Percentiles rank a stretch among this genome's conserved stretches.
Conservation (phyloP, 2,113 vertebrate species). For the Plotosus lineatus region DNA sequence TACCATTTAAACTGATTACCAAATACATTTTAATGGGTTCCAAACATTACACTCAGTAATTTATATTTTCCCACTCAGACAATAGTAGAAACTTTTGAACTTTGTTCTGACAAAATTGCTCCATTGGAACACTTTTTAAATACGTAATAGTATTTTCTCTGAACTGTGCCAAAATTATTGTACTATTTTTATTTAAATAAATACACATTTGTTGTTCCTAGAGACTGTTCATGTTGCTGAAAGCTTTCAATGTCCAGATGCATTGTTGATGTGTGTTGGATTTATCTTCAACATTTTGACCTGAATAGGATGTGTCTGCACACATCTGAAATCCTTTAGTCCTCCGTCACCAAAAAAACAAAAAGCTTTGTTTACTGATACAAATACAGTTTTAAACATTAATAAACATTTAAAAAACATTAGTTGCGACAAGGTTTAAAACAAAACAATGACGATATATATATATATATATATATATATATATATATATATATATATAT, state of each 20-base stretch:
- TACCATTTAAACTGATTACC: too few species aligned
- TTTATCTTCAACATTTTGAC: background rate
- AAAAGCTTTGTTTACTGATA: background rate
- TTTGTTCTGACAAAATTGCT: background rate
- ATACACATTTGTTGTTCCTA: background rate
- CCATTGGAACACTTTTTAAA: background rate
- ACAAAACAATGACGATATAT: too few species aligned
- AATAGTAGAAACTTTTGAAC: background rate
- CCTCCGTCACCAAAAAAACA: background rate
- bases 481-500: too few species aligned
- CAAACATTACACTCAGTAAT: background rate
- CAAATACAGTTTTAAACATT: background rate
- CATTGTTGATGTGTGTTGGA: background rate
- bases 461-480: too few species aligned
- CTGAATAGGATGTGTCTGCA: background rate
- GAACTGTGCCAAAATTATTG: slow-evolving; percentile 3
- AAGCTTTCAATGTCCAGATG: background rate
- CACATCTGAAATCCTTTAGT: background rate
- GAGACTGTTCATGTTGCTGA: background rate
- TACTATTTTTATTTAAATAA: slow-evolving; percentile 1
- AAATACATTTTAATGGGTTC: too few species aligned
- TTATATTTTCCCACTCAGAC: background rate
- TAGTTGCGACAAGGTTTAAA: background rate
- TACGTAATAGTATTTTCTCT: background rate
- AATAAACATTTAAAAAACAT: background rate